Evolutionary conservation across 1,140 invertebrate species (phyloP).

Genomic region (Heliconius eleuchia): DNA sequence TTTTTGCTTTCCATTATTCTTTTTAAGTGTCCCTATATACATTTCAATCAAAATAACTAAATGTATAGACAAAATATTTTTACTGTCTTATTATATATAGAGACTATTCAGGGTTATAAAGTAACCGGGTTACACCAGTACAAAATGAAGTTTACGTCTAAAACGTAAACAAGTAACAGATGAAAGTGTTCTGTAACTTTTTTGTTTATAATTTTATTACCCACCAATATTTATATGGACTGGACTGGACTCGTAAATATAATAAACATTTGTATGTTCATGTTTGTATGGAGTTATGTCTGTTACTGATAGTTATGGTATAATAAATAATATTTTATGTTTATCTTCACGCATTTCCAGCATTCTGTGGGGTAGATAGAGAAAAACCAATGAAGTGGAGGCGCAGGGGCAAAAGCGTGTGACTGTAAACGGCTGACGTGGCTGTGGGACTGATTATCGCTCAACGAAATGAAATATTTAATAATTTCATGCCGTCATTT

Average conservation of each 20-base stretch:
- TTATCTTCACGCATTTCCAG: constrained; percentile 2
- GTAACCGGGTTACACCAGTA: background rate
- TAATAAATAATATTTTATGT: constrained; percentile 18
- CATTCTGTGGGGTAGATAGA: background rate
- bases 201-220: constrained; percentile 31
- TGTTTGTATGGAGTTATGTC: background rate
- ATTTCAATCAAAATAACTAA: too few species aligned
- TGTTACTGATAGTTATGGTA: background rate
- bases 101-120: background rate
- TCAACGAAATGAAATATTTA: too few species aligned
- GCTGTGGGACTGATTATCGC: too few species aligned
- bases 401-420: too few species aligned
- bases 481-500: too few species aligned
- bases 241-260: constrained; percentile 1
- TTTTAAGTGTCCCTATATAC: too few species aligned
- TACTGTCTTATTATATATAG: too few species aligned
- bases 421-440: too few species aligned
- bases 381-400: background rate
- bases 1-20: too few species aligned
- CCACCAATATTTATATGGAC: constrained; percentile 33
- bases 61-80: too few species aligned
- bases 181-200: constrained; percentile 12
- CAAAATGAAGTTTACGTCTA: background rate
- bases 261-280: background rate
- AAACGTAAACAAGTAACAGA: background rate